phyloP scores from a whole-genome alignment of 2,797 vertebrate genomes.

The Paguma larvata region DNA sequence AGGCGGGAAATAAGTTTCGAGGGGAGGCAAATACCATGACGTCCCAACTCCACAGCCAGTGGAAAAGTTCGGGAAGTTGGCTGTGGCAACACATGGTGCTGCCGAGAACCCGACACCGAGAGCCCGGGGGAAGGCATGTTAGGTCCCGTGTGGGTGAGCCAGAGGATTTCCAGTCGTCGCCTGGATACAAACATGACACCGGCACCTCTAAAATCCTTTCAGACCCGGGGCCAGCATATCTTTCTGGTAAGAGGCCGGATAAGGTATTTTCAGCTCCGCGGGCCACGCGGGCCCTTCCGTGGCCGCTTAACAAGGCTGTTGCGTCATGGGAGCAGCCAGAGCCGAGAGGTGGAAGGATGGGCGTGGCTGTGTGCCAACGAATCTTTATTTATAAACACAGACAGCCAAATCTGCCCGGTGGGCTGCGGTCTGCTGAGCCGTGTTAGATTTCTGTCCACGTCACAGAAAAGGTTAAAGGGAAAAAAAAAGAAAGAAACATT shows the following conservation, averaged over 20 bases:
- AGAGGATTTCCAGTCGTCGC: not conserved
- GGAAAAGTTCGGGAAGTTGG: conserved; percentile 78
- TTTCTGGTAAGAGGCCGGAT: not conserved
- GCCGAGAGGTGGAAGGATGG: not conserved
- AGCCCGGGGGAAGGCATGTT: not conserved
- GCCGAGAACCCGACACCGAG: conserved; percentile 30
- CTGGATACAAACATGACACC: conserved; percentile 24
- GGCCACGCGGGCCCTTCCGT: not conserved
- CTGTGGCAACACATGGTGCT: conserved; percentile 15
- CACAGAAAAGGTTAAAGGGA: conserved; percentile 24
- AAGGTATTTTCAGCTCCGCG: conserved; percentile 19
- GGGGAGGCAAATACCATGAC: conserved; percentile 75
- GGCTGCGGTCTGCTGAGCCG: not conserved
- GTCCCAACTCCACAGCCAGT: conserved; percentile 71
- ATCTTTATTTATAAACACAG: conserved; percentile 32
- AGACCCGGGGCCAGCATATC: not conserved
- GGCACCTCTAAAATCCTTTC: conserved; percentile 20
- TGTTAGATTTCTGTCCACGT: conserved; percentile 4
- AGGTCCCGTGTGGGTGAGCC: not conserved
- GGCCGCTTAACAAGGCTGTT: not conserved
- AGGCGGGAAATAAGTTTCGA: conserved; percentile 81
- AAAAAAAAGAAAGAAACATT: not conserved
- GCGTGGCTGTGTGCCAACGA: not conserved
- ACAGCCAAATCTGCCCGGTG: not conserved
- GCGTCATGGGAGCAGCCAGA: not conserved